These are phyloP conservation scores for Dasysyrphus tricinctus DNA, from an alignment of 2,888 invertebrate genomes.

Conservation along the genomic window DNA sequence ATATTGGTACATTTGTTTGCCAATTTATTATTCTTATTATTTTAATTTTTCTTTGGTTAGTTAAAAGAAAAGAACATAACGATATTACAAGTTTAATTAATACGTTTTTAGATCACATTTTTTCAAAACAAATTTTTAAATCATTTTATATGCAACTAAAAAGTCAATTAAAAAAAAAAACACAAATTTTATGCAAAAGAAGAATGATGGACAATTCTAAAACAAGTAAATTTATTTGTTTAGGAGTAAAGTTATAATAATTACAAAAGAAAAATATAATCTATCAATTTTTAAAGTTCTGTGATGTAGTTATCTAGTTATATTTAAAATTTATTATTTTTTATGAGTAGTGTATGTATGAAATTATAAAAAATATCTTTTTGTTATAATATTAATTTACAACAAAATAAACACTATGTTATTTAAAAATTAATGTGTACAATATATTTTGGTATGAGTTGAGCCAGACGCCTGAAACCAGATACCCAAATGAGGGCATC, in stretches of 20 bases:
- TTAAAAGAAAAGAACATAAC: constrained; percentile 5
- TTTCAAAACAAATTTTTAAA: constrained; percentile 17
- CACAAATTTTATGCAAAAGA: background rate
- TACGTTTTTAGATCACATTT: background rate
- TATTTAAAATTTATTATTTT: constrained; percentile 78
- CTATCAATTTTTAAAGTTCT: constrained; percentile 76
- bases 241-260: constrained; percentile 27
- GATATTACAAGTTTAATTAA: background rate
- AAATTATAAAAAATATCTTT: constrained; percentile 55
- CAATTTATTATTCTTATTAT: constrained; percentile 67
- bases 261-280: constrained; percentile 36
- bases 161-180: constrained; percentile 25
- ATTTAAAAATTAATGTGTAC: background rate
- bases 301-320: constrained; percentile 82
- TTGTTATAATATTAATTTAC: constrained; percentile 59
- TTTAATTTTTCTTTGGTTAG: constrained; percentile 9
- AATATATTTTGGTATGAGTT: background rate
- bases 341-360: constrained; percentile 34
- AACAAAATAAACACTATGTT: constrained; percentile 39
- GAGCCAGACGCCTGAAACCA: no score
- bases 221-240: constrained; percentile 34
- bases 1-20: constrained; percentile 44
- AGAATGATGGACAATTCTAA: constrained; percentile 7
- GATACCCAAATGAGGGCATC: no score
- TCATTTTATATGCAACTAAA: background rate